phyloP scores from a whole-genome alignment of 2,888 invertebrate genomes.

The Harpagoxenus sublaevis region DNA sequence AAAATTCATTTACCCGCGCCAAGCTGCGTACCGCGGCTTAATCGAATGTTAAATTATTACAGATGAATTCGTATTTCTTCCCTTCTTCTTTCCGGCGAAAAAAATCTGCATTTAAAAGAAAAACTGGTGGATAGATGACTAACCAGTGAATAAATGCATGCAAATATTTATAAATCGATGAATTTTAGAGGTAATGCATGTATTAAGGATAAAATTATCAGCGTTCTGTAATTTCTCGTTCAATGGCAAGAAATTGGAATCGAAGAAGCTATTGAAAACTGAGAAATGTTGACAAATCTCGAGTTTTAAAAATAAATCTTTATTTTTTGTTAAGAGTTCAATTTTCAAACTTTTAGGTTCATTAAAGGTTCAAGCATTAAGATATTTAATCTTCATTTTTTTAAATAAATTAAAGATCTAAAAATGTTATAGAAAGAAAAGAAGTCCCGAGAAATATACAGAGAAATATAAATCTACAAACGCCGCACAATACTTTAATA shows the following conservation, averaged over 20 bases:
- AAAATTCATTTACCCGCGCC: constrained; percentile 6
- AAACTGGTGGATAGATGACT: neutral
- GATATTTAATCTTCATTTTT: neutral
- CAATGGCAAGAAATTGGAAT: neutral
- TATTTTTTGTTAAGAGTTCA: neutral
- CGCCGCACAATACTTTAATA: neutral
- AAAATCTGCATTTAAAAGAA: neutral
- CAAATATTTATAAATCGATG: neutral
- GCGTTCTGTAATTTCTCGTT: neutral
- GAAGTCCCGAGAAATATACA: neutral
- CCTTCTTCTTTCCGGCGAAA: neutral
- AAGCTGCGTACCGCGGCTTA: neutral
- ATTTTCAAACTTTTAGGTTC: neutral
- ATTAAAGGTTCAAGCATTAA: neutral
- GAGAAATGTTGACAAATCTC: neutral
- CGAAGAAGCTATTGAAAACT: neutral
- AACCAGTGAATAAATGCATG: neutral
- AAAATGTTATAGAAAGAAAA: neutral
- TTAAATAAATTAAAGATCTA: neutral
- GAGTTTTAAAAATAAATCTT: neutral
- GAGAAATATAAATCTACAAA: neutral
- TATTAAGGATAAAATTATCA: neutral
- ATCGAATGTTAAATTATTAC: constrained; percentile 39
- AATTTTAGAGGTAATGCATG: neutral
- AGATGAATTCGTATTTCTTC: neutral